Base-by-base conservation (phyloP, 2,797 vertebrate genomes). In the Propithecus deckenii region DNA sequence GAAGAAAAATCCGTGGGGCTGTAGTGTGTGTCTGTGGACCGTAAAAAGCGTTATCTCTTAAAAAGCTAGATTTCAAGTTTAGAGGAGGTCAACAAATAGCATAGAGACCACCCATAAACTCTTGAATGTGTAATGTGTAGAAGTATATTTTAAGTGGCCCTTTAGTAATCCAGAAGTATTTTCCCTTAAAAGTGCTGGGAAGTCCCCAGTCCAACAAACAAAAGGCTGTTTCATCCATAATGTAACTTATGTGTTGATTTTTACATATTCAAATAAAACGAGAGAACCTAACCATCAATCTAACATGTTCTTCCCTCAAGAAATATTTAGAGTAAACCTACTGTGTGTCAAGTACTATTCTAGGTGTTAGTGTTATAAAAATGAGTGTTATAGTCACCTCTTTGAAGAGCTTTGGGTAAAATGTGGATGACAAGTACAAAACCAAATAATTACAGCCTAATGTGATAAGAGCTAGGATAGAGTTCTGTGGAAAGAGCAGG, bases 21-120 rank as follows among this genome's bases (percentile, higher is more conserved):
- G 1, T 50, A 25, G 3, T 83, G 25, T 35, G 1, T 41, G 43
- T 83, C 13, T 59, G 7, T 75, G 61, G 30, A 35, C 20, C 43
- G 6, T 50, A 72, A 72, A 72, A 89, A 18, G 1, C 14, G 3
- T 11, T 11, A 59, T 15, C 43, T 92, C 78, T 92, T 30, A 12
- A 93, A 93, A 89, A 75, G 23, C 61, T 91, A 41, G 38, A 72
- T 83, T 92, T 92, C 28, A 55, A 43, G 38, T 61, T 85, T 76
- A 93, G 41, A 71, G 32, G 15, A 94, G 50, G 3, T 50, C 57
- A 88, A 11, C 28, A 59, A 76, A 63, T 22, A 72, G 32, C 38
- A 38, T n/a, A 50, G 2, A 76, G 52, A 25, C 32, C 71, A 75
- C 28, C 14, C 76, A 55, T 38, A 50, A 81, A 76, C 12, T 94